phyloP scores from a whole-genome alignment of 1,140 invertebrate genomes.

The Drosophila tsacasi region DNA sequence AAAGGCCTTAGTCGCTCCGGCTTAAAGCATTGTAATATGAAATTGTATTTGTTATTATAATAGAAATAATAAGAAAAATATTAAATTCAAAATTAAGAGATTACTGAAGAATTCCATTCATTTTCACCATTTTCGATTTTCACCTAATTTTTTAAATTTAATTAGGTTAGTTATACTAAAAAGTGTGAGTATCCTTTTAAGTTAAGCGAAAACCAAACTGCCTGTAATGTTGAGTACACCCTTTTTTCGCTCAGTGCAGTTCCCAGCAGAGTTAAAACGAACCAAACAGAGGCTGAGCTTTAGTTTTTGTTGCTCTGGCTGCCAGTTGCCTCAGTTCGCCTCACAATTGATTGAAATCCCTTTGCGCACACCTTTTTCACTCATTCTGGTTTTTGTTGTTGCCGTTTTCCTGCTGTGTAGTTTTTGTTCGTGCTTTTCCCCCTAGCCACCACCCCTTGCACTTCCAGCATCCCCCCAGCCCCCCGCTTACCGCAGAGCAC shows the following conservation, averaged over 20 bases:
- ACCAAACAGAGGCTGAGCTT: constrained; percentile 61
- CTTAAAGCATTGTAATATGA: too few species aligned
- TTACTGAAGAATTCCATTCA: too few species aligned
- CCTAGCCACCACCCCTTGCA: constrained; percentile 6
- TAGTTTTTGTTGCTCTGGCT: constrained; percentile 71
- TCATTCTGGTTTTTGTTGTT: constrained; percentile 35
- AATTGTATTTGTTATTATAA: too few species aligned
- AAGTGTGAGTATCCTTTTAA: not conserved
- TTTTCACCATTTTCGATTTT: too few species aligned
- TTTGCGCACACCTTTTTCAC: constrained; percentile 76
- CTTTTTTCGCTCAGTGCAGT: constrained; percentile 4
- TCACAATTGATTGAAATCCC: constrained; percentile 82
- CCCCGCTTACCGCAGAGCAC: constrained; percentile 27
- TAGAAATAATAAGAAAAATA: too few species aligned
- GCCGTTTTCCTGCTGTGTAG: constrained; percentile 50
- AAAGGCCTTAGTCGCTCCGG: too few species aligned
- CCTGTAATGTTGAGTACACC: not conserved
- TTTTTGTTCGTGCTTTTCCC: constrained; percentile 42
- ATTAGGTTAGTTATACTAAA: too few species aligned
- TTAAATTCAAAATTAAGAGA: too few species aligned
- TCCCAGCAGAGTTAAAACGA: constrained; percentile 27
- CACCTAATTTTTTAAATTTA: not conserved
- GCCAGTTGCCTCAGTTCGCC: constrained; percentile 62
- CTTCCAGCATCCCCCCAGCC: constrained; percentile 1
- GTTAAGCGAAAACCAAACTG: fast-evolving